Percentiles rank a stretch among this genome's conserved stretches.
Conservation (phyloP, 2,888 invertebrate genomes). For the Epinotia brunnichana region DNA sequence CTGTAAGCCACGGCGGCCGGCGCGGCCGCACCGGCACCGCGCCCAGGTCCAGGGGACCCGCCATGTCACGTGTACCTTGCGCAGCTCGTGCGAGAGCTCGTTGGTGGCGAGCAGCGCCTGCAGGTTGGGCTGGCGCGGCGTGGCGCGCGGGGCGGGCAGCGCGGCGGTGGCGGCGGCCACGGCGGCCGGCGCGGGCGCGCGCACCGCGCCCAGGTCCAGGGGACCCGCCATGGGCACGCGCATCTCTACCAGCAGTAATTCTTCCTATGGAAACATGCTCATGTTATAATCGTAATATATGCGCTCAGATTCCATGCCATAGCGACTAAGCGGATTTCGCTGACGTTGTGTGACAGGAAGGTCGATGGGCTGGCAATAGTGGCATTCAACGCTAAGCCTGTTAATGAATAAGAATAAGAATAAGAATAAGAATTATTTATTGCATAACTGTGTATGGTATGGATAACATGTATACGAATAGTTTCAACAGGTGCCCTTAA, state of each 20-base stretch:
- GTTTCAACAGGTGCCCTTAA: too few relatives aligned
- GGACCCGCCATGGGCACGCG: slow-evolving; percentile 71
- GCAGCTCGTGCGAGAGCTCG: slow-evolving; percentile 71
- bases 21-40: too few relatives aligned
- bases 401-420: too few relatives aligned
- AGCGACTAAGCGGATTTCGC: too few relatives aligned
- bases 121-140: slow-evolving; percentile 70
- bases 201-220: slow-evolving; percentile 73
- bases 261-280: slow-evolving; percentile 54
- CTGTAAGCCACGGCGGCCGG: too few relatives aligned
- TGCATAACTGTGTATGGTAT: too few relatives aligned
- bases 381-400: too few relatives aligned
- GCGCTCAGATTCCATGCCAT: neutral
- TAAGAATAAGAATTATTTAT: too few relatives aligned
- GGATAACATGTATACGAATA: too few relatives aligned
- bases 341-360: too few relatives aligned
- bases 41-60: too few relatives aligned
- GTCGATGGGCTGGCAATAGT: too few relatives aligned
- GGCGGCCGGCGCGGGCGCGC: slow-evolving; percentile 70
- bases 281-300: neutral
- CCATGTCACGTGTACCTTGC: slow-evolving; percentile 53
- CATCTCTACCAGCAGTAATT: slow-evolving; percentile 70
- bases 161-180: slow-evolving; percentile 77
- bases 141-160: slow-evolving; percentile 64
- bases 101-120: slow-evolving; percentile 76